Percentiles rank a stretch among this genome's conserved stretches.
Conservation (phyloP, 2,888 invertebrate genomes). For the Orthosia gothica region DNA sequence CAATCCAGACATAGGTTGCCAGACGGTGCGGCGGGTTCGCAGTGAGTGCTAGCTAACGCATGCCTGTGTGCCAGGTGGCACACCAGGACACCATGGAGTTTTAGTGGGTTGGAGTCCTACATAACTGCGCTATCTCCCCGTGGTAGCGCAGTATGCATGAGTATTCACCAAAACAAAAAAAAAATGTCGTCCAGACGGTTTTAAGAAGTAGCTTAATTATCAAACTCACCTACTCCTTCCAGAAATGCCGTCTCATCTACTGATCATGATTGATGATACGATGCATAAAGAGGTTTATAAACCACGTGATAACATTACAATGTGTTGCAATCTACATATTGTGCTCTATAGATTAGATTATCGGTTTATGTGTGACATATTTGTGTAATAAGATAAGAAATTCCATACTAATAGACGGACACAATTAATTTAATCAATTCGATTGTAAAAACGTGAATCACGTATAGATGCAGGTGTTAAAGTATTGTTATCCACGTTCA, state of each 20-base stretch:
- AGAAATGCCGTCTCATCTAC: conserved; percentile 2
- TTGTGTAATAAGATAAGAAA: conserved; percentile 4
- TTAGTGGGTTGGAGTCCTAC: too few species aligned
- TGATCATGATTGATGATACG: conserved; percentile 11
- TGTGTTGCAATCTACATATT: conserved; percentile 22
- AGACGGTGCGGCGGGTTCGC: too few species aligned
- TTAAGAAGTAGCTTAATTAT: too few species aligned
- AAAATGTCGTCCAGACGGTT: too few species aligned
- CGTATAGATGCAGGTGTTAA: background rate
- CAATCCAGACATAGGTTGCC: too few species aligned
- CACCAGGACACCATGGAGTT: too few species aligned
- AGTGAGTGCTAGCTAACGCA: too few species aligned
- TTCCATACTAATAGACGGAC: background rate
- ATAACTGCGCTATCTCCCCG: too few species aligned
- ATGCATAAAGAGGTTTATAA: background rate
- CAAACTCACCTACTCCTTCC: too few species aligned
- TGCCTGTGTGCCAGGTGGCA: too few species aligned
- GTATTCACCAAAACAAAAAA: too few species aligned
- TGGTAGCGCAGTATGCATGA: too few species aligned
- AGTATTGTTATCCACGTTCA: background rate
- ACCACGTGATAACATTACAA: conserved; percentile 22
- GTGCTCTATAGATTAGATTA: conserved; percentile 37
- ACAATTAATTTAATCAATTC: conserved; percentile 21
- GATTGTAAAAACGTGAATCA: background rate
- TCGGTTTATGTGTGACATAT: background rate